Base-by-base conservation (phyloP, 2,113 vertebrate species). In the Acrocephalus kingi region DNA sequence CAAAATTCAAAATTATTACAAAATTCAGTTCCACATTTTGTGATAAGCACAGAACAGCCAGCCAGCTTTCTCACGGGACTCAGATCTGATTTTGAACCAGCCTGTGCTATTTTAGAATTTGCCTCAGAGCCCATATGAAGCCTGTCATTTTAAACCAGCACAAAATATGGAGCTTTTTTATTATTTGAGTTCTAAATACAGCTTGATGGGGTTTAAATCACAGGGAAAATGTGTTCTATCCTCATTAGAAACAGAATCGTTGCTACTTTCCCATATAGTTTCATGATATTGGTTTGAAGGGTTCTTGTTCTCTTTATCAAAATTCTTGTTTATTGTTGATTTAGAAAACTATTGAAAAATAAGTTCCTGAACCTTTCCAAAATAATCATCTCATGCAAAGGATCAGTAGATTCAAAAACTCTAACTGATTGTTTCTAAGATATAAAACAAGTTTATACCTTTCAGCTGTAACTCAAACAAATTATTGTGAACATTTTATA, bases 401-500 rank as follows among this genome's bases (percentile, higher is more conserved):
- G 67, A 86, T 54, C 59, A 64, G 51, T 51, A 88, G 61, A 79
- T 87, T 76, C 15, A 87, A 77, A 96, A 94, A 56, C 4, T 28
- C 43, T 58, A 35, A 85, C 24, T 55, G 31, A 85, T 68, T 39
- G 11, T 10, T 90, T 90, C 52, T 63, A 46, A 87, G 66, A 66
- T 28, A 71, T 11, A 71, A 61, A 83, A 80, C 13, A 86, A 84
- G 72, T 72, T 76, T 76, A 90, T 78, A 39, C 22, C 49, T 80
- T 92, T 91, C 79, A 78, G 39, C 23, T 89, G 56, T 87, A 91
- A 82, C 31, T 82, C 82, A n/a, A 85, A 84, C 27, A 93, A 78
- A 84, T 87, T 72, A 58, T 28, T 87, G 37, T 76, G 37, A 94
- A 86, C n/a, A 77, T 59, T 91, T 87, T 31, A 45, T 30, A 64